phyloP scores from a whole-genome alignment of 2,888 invertebrate genomes.

The Archips crataeganus region DNA sequence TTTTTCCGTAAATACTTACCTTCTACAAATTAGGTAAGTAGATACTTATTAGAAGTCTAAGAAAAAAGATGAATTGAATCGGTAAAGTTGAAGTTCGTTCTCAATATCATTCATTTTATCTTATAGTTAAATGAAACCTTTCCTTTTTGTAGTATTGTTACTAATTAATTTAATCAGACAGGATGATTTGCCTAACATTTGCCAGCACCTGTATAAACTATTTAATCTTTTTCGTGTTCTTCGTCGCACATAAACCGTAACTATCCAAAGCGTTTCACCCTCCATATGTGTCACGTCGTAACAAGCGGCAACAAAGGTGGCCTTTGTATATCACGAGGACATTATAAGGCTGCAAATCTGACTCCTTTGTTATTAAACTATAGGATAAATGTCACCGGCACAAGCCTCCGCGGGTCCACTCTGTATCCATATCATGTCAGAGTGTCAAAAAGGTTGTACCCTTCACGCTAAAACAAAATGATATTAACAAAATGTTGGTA shows the following conservation, averaged over 20 bases:
- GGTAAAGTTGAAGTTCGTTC: no score
- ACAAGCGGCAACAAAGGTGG: slow-evolving; percentile 62
- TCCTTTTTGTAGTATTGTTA: no score
- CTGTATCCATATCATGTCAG: slow-evolving; percentile 41
- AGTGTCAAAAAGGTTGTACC: slow-evolving; percentile 18
- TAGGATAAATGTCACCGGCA: slow-evolving; percentile 74
- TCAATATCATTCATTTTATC: no score
- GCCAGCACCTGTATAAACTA: neutral
- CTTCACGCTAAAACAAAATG: slow-evolving; percentile 42
- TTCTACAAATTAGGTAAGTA: no score
- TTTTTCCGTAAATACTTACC: no score
- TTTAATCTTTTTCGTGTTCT: slow-evolving; percentile 13
- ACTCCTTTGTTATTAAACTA: slow-evolving; percentile 73
- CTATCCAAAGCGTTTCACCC: slow-evolving; percentile 53
- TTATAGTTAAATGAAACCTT: no score
- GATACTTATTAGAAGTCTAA: no score
- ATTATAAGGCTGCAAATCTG: slow-evolving; percentile 66
- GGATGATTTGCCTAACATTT: neutral
- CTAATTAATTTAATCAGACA: no score
- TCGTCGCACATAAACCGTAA: slow-evolving; percentile 16
- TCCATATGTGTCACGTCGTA: slow-evolving; percentile 59
- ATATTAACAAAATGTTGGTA: slow-evolving; percentile 3
- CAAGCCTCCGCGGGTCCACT: slow-evolving; percentile 46
- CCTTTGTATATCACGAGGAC: slow-evolving; percentile 59
- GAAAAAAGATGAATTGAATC: no score